Evolutionary conservation across 2,888 invertebrate species (phyloP), one percentile per base, ranked within the genome.

Genomic region (Chrysodeixis includens): DNA sequence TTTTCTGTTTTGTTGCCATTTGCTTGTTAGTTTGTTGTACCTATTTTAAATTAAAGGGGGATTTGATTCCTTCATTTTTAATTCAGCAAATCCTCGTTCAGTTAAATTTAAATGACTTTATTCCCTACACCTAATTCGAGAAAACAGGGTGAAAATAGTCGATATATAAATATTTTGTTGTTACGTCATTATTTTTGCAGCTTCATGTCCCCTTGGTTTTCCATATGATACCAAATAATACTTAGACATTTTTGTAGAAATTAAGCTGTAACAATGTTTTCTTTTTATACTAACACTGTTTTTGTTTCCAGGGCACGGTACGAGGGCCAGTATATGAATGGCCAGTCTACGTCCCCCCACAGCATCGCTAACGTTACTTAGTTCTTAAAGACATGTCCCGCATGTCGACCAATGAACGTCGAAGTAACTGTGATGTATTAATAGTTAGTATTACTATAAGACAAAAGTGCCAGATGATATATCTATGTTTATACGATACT

Each of bases 401-500:
- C 73, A 81, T 81, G 73, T 66, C 60, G 69, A 18, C 52, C 68
- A 68, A 65, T 7, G 79, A 79, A 75, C 79, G 20, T 44, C 66
- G 60, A 80, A 79, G 83, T 82, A 84, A 85, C 86, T 89, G 91
- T 91, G 90, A 88, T 90, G 89, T 26, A 26, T 85, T 79, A 70
- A 86, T 88, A 90, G 74, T 66, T 88, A 85, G 74, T 79, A 76
- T 70, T 91, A 91, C 87, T 68, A 60, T 91, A 88, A 91, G 88
- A 86, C 83, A 90, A 92, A 92, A 87, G 93, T 94, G 94, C 94
- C 94, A 94, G 92, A 93, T 74, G 81, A 67, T 65, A 66, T 80
- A 76, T 71, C 70, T 79, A 74, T 62, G 74, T 73, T 75, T 72
- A 77, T 74, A 52, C 59, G 66, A 60, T 76, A 81, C 69, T 63